Evolutionary conservation across 2,797 vertebrate species (phyloP), one percentile per base, ranked within the genome.

Genomic region (Stomatorhinus walkeri): DNA sequence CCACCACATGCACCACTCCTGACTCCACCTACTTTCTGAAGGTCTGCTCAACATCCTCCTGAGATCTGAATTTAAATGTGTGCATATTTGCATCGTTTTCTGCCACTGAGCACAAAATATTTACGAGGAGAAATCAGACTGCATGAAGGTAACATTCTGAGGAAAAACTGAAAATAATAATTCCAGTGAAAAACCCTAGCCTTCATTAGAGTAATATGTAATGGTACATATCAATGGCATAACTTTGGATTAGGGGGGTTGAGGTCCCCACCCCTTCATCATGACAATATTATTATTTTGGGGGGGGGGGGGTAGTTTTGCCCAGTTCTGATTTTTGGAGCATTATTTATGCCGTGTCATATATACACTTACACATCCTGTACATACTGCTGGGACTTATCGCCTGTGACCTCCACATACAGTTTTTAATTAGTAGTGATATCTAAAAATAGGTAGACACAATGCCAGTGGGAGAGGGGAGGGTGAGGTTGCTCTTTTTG

Each of bases 201-300:
- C 87, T 90, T 79, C 59, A 64, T 86, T 88, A 85, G 85, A 51
- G 89, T 87, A 43, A 61, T 88, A 64, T 88, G 28, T 89, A 87
- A 85, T 22, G 54, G 54, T 59, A 22, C 54, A 86, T 89, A 36
- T 61, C n/a, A 61, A 61, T 8, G 59, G 59, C 59, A 24, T 10
- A 61, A 64, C 59, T 64, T 64, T 64, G 59, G 59, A 64, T 64
- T 24, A 6, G 56, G 59, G n/a, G 59, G 59, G 22, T 64, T 64
- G 22, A 1, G 59, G 59, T 24, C 8, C 22, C 59, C 59, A 28
- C 59, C 59, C 59, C 8, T 64, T 64, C 22, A 10, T 64, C 22
- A 22, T 24, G 59, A 64, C 22, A 24, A 64, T 64, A 64, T 64
- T 2, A 24, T 64, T 64, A 10, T 59, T 56, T 59, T 8, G 7